Percentiles rank a stretch among this genome's conserved stretches.
phyloP scores from a whole-genome alignment of 2,113 vertebrate species.

The Perccottus glenii region DNA sequence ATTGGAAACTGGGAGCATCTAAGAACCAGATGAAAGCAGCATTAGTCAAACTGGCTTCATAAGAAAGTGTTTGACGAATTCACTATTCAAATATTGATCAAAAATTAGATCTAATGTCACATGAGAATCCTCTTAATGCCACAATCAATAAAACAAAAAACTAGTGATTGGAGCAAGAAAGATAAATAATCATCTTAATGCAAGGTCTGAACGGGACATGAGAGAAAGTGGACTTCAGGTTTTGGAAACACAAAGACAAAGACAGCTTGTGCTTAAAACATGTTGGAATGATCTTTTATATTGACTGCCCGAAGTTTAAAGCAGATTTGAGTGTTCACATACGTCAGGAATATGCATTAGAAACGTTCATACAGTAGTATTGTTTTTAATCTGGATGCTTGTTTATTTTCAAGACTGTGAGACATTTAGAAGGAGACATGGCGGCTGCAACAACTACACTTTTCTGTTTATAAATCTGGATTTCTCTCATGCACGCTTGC shows the following conservation, averaged over 20 bases:
- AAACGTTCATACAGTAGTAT: neutral
- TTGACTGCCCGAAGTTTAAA: neutral
- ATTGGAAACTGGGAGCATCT: too few relatives aligned
- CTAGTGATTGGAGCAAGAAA: too few relatives aligned
- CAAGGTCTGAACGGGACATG: neutral
- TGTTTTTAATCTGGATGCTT: too few relatives aligned
- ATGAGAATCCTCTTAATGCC: too few relatives aligned
- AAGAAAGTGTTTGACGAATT: too few relatives aligned
- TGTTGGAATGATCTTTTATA: too few relatives aligned
- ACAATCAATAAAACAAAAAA: too few relatives aligned
- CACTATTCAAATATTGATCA: too few relatives aligned
- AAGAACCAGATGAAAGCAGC: too few relatives aligned
- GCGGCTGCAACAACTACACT: conserved; percentile 6
- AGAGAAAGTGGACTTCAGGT: neutral
- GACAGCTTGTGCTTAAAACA: too few relatives aligned
- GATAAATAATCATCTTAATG: neutral
- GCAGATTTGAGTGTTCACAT: neutral
- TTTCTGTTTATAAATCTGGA: neutral
- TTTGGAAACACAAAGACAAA: neutral
- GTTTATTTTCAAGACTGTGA: neutral
- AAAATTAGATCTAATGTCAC: too few relatives aligned
- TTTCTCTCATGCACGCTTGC: neutral
- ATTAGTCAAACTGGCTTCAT: too few relatives aligned
- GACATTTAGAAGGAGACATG: conserved; percentile 20
- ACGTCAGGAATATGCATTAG: neutral